Evolutionary conservation across 2,888 invertebrate genomes (phyloP), one percentile per base, ranked within the genome.

Genomic region (Mamestra brassicae): DNA sequence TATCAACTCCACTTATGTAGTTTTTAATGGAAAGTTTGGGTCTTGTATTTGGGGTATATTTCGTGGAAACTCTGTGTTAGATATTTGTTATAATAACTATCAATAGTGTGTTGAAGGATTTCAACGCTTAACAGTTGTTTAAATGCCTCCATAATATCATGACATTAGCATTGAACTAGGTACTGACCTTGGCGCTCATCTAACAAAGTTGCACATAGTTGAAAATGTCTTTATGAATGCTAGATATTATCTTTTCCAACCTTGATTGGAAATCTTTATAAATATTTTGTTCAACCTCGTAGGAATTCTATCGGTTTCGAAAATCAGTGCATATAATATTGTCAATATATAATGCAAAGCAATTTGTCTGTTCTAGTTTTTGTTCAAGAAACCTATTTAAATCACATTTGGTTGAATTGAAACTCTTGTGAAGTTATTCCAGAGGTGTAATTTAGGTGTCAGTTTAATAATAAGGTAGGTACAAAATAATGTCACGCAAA

Each of bases 191-290:
- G 8, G 17, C 26, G 15, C 13, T 34, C n/a, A 77, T 38, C 15
- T 17, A 52, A 67, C 17, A 36, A 26, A 47, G 47, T 64, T 70
- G 13, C 45, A 67, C 17, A 36, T 26, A 47, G 47, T 64, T 70
- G 13, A 54, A 69, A 76, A 64, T 54, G 10, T 1, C 6, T 54
- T 3, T 60, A 50, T 50, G 4, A 36, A 15, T 58, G 17, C 7
- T 36, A 50, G 42, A 61, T 62, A 13, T 26, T 57, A 36, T 67
- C 10, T 36, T 52, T 34, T 60, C 15, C 8, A n/a, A 76, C 63
- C 47, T 64, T 36, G 54, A 71, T 54, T 71, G 17, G 47, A 70
- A 70, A 42, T 76, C n/a, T 63, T 34, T 63, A 26, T n/a, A 34
- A 55, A 52, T 52, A 11, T 57, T 45, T 45, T n/a, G 6, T 36